A percentile compares a stretch with the other conserved stretches of the same genome.
phyloP scores from a whole-genome alignment of 2,113 vertebrate species.

The Sceloporus undulatus region DNA sequence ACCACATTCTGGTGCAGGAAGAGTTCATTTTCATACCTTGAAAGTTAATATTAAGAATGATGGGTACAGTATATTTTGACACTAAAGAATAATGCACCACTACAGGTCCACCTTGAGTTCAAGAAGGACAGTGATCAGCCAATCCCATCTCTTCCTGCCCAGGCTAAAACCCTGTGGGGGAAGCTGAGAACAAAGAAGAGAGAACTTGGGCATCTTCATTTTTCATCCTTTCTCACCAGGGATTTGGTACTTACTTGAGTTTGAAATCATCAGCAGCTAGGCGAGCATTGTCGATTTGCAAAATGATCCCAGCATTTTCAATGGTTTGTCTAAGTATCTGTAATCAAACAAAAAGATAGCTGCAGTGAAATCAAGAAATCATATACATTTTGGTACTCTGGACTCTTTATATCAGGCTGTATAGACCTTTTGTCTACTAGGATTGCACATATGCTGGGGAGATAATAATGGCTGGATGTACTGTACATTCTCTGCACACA shows the following conservation, averaged over 20 bases:
- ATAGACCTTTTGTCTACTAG: not conserved
- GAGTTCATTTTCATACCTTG: constrained; percentile 79
- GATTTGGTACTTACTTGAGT: constrained; percentile 65
- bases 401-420: not conserved
- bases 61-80: not conserved
- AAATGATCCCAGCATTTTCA: constrained; percentile 62
- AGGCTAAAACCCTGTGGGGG: not conserved
- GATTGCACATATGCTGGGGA: not conserved
- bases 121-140: not conserved
- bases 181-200: rapidly evolving
- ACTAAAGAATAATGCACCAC: not conserved
- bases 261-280: constrained; percentile 72
- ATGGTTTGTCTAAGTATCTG: constrained; percentile 64
- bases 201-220: not conserved
- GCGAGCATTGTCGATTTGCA: constrained; percentile 72
- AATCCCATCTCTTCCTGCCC: not conserved
- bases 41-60: not conserved
- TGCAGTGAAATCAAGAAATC: not conserved
- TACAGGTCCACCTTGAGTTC: not conserved
- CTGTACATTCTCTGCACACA: not conserved
- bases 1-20: constrained; percentile 59
- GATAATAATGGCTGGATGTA: not conserved
- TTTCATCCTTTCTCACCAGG: not conserved
- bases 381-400: not conserved
- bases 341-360: not conserved